Percentiles rank a stretch among this genome's conserved stretches.
Evolutionary conservation across 2,797 vertebrate genomes (phyloP).

Genomic region (Enteromius anoplus): DNA sequence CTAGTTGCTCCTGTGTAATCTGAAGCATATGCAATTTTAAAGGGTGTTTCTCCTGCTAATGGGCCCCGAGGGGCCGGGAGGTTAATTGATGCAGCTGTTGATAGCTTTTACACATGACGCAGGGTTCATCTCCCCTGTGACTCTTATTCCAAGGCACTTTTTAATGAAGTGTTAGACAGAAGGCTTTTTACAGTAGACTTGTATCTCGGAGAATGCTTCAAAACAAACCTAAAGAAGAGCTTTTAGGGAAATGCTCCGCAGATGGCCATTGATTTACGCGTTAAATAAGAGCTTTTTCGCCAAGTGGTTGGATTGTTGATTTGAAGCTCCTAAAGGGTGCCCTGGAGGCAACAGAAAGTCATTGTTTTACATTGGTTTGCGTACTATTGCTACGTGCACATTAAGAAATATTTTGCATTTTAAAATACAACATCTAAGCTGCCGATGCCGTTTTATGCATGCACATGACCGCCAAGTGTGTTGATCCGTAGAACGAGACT

Average conservation of each 20-base stretch:
- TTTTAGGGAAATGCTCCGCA: constrained; percentile 61
- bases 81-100: constrained; percentile 96
- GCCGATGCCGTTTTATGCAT: background rate
- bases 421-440: background rate
- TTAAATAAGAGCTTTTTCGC: constrained; percentile 76
- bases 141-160: constrained; percentile 86
- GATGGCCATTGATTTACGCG: constrained; percentile 75
- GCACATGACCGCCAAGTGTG: background rate
- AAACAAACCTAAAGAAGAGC: constrained; percentile 65
- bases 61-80: constrained; percentile 82
- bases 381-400: background rate
- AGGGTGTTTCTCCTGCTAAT: constrained; percentile 88
- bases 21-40: constrained; percentile 85
- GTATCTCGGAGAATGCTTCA: constrained; percentile 72
- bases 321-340: constrained; percentile 70
- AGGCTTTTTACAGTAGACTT: constrained; percentile 77
- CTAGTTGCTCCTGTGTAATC: constrained; percentile 80
- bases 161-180: constrained; percentile 93
- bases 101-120: constrained; percentile 84
- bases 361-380: constrained; percentile 65
- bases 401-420: background rate
- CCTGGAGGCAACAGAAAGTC: constrained; percentile 72
- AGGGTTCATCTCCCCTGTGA: constrained; percentile 84
- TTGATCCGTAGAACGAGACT: constrained; percentile 2
- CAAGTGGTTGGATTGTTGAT: constrained; percentile 75